Percentiles rank a stretch among this genome's conserved stretches.
Conservation (phyloP, 2,888 invertebrate species). For the Onthophagus sagittarius region DNA sequence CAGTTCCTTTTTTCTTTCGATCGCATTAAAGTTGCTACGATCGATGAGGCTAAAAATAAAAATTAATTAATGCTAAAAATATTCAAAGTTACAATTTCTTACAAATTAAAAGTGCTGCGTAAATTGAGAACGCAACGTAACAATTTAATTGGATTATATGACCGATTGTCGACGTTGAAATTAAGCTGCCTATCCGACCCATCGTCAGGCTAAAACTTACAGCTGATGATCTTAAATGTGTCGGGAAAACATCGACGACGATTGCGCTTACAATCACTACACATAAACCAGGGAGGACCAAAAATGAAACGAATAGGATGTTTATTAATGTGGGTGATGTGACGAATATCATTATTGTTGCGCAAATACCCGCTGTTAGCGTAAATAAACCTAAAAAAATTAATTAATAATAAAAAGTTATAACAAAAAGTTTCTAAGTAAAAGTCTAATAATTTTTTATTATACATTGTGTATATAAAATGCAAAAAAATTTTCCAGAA, state of each 20-base stretch:
- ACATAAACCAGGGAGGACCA: slow-evolving; percentile 34
- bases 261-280: slow-evolving; percentile 36
- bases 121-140: slow-evolving; percentile 29
- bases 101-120: slow-evolving; percentile 23
- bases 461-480: no score
- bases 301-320: slow-evolving; percentile 32
- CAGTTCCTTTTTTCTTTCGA: neutral
- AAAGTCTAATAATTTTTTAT: no score
- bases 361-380: neutral
- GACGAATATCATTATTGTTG: slow-evolving; percentile 21
- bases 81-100: no score
- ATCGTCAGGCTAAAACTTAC: slow-evolving; percentile 62
- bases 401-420: neutral
- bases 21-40: neutral
- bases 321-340: slow-evolving; percentile 31
- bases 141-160: slow-evolving; percentile 54
- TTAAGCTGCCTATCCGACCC: slow-evolving; percentile 62
- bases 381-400: neutral
- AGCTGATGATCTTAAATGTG: slow-evolving; percentile 55
- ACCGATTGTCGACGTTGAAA: slow-evolving; percentile 61
- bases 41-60: neutral
- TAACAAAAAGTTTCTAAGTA: no score
- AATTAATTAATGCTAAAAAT: neutral
- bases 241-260: slow-evolving; percentile 45
- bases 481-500: no score